Conservation (phyloP, 2,113 vertebrate species). For the Acrocephalus kingi region DNA sequence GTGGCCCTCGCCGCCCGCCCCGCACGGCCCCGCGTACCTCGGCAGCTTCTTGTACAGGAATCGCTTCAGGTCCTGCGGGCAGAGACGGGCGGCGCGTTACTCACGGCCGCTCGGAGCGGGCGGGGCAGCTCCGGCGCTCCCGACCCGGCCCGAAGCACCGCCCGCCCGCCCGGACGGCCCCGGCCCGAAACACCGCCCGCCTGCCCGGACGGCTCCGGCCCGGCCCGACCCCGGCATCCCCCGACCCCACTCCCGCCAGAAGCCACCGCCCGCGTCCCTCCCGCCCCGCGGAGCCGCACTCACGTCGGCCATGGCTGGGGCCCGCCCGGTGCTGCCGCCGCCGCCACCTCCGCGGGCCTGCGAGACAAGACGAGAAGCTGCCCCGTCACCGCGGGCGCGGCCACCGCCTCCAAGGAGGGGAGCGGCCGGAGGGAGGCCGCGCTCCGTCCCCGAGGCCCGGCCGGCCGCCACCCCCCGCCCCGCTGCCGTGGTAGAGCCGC, state of each 20-base stretch:
- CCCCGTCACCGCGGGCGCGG: neutral
- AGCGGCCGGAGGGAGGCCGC: neutral
- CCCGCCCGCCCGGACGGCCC: neutral
- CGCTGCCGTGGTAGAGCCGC: neutral
- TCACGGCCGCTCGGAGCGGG: neutral
- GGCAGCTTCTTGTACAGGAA: constrained; percentile 95
- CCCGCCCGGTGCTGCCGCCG: neutral
- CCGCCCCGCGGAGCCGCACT: neutral
- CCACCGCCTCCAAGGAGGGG: neutral
- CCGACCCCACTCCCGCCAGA: neutral
- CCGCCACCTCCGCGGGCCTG: neutral
- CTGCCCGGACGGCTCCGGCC: too few species aligned
- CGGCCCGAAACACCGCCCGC: too few species aligned
- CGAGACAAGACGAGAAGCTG: neutral
- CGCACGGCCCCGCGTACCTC: constrained; percentile 75
- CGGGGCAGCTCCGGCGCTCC: neutral
- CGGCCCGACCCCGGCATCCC: neutral
- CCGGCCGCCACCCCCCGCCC: neutral
- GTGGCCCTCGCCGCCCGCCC: neutral
- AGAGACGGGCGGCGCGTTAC: constrained; percentile 1
- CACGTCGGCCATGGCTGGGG: constrained; percentile 28
- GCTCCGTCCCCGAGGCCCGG: neutral
- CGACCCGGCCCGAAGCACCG: neutral
- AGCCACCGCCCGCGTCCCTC: neutral
- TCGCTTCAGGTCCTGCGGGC: constrained; percentile 88